Percentiles rank a stretch among this genome's conserved stretches.
Conservation (phyloP, 2,113 vertebrate genomes). For the Carassius carassius region DNA sequence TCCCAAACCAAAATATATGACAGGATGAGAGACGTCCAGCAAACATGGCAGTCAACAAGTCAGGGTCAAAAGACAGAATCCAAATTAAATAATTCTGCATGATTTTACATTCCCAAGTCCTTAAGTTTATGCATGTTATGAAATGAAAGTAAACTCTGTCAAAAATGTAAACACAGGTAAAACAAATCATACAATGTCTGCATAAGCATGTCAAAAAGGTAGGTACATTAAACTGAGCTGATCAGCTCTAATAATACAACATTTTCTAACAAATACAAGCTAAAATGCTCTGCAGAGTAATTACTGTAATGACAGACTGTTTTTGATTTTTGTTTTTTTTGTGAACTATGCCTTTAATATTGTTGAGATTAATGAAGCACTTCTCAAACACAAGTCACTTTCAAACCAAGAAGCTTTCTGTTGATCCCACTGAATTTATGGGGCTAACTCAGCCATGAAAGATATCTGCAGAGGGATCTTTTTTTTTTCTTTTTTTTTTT, state of each 20-base stretch:
- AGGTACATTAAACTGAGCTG: neutral
- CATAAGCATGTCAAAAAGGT: neutral
- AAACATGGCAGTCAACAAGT: conserved; percentile 67
- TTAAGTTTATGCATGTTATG: neutral
- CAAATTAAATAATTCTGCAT: neutral
- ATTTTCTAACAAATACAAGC: no score
- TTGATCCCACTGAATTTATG: neutral
- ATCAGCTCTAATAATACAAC: neutral
- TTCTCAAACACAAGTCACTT: neutral
- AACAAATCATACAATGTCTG: neutral
- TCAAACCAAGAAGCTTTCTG: neutral
- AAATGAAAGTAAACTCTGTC: neutral
- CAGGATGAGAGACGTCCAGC: conserved; percentile 72
- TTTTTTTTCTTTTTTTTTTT: neutral
- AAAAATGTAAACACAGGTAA: neutral
- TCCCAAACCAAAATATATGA: conserved; percentile 67
- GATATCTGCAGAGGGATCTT: neutral
- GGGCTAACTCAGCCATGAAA: neutral
- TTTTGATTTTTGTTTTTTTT: no score
- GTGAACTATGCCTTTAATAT: no score
- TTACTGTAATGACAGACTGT: no score
- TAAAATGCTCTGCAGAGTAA: no score
- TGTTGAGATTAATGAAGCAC: neutral
- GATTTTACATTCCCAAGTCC: neutral
- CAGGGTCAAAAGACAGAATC: conserved; percentile 55